Evolutionary conservation across 92 coral and sea anemone genomes (phyloP), one percentile per base, ranked within the genome.

Genomic region (Porites divaricata): DNA sequence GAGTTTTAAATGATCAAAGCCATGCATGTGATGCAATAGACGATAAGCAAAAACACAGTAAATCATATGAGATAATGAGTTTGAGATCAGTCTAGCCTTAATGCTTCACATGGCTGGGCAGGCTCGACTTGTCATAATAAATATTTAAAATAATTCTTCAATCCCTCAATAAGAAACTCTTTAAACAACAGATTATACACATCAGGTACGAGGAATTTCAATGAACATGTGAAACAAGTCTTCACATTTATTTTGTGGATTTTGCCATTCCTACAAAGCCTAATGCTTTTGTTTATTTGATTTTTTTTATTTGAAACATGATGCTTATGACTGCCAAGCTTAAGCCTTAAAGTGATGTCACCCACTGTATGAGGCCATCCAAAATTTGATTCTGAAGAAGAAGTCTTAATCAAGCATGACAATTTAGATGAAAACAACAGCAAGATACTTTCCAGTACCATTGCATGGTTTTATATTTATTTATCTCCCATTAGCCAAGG

Each of bases 41-140:
- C 26, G 79, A 75, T 0, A 57, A 57, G 56, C 79, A 57, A 15
- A 58, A 75, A 11, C 61, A 72, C 16, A 75, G 54, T 66, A 56
- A 22, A 8, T 6, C 8, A 66, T 57, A 75, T 75, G 66, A 75
- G 65, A 14, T 75, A 57, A 75, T 53, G 58, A 53, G 17, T 75
- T 74, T 56, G 15, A 57, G 17, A 14, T 57, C 64, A 54, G 23
- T 16, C 51, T 22, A 54, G 53, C n/a, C 79, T 75, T 56, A 10
- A 75, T 16, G 67, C 21, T 56, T 75, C 66, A 54, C 8, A 23
- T 28, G 23, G 65, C 14, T 75, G 52, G 65, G 3, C 56, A 9
- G 65, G 15, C 63, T 20, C 22, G 8, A 20, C 14, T 74, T 74
- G 23, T 1, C 19, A 16, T 23, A 6, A 20, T 24, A 4, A 35